Conservation (phyloP, 92 coral and sea anemone genomes). For the Zoanthus solanderi region DNA sequence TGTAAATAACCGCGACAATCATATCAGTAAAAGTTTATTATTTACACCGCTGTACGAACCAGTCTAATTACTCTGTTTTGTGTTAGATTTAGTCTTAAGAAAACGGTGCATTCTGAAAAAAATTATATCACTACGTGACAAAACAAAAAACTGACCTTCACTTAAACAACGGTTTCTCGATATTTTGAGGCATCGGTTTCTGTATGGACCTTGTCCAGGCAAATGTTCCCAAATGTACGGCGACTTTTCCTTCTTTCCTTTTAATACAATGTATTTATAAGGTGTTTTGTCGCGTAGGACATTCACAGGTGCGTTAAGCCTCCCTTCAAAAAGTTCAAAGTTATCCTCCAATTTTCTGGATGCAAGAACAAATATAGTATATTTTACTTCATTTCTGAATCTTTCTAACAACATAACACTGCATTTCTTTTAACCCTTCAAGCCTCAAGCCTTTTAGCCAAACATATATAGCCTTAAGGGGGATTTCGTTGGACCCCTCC, state of each 20-base stretch:
- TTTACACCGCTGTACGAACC: too few relatives aligned
- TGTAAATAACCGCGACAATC: too few relatives aligned
- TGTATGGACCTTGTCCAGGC: neutral
- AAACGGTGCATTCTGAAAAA: too few relatives aligned
- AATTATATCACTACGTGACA: neutral
- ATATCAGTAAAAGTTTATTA: too few relatives aligned
- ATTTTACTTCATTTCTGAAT: too few relatives aligned
- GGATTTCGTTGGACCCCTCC: too few relatives aligned
- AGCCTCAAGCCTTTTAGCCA: too few relatives aligned
- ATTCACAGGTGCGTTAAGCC: neutral
- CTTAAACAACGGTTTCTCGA: neutral
- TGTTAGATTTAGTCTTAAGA: too few relatives aligned
- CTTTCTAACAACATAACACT: too few relatives aligned
- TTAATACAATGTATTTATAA: conserved; percentile 6
- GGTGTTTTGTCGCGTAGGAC: neutral
- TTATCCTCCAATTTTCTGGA: neutral
- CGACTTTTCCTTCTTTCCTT: neutral
- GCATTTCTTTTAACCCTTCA: too few relatives aligned
- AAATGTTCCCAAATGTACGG: conserved; percentile 20
- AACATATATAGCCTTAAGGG: too few relatives aligned
- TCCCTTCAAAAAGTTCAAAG: conserved; percentile 2
- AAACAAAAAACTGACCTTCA: neutral
- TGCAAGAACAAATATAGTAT: neutral
- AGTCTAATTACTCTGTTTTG: too few relatives aligned
- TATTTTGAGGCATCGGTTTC: conserved; percentile 10